A percentile compares a stretch with the other conserved stretches of the same genome.
Evolutionary conservation across 1,140 invertebrate species (phyloP).

Genomic region (Heliconius hermathena): DNA sequence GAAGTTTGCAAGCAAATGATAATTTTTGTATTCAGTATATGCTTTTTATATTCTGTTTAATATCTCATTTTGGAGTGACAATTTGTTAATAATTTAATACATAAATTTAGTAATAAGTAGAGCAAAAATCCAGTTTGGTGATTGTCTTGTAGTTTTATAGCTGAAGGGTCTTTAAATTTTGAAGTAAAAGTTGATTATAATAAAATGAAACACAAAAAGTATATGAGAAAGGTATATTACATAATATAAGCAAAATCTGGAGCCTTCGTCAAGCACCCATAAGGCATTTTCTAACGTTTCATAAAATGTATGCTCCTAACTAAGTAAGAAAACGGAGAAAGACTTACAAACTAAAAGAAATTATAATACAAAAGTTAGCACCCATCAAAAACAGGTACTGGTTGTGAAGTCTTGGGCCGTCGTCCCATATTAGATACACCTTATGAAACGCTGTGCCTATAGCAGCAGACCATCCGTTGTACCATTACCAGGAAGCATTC

Average conservation of each 20-base stretch:
- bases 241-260: slow-evolving; percentile 61
- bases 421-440: slow-evolving; percentile 63
- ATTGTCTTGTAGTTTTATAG: slow-evolving; percentile 17
- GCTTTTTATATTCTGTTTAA: slow-evolving; percentile 39
- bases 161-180: slow-evolving; percentile 2
- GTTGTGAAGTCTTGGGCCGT: slow-evolving; percentile 60
- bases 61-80: slow-evolving; percentile 24
- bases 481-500: slow-evolving; percentile 53
- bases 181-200: not conserved
- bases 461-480: slow-evolving; percentile 48
- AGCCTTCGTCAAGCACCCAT: slow-evolving; percentile 60
- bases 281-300: slow-evolving; percentile 70
- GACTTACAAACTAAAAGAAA: slow-evolving; percentile 74
- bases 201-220: slow-evolving; percentile 37
- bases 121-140: slow-evolving; percentile 27
- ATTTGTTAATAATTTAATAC: not conserved
- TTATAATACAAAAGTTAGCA: slow-evolving; percentile 75
- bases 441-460: slow-evolving; percentile 71
- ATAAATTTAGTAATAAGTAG: slow-evolving; percentile 24
- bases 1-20: slow-evolving; percentile 27
- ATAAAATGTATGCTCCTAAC: slow-evolving; percentile 70
- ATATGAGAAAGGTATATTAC: slow-evolving; percentile 67
- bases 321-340: slow-evolving; percentile 57
- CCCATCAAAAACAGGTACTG: slow-evolving; percentile 48
- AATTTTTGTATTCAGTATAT: slow-evolving; percentile 8